phyloP scores from a whole-genome alignment of 1,140 invertebrate genomes.

The Cotesia chilonis region DNA sequence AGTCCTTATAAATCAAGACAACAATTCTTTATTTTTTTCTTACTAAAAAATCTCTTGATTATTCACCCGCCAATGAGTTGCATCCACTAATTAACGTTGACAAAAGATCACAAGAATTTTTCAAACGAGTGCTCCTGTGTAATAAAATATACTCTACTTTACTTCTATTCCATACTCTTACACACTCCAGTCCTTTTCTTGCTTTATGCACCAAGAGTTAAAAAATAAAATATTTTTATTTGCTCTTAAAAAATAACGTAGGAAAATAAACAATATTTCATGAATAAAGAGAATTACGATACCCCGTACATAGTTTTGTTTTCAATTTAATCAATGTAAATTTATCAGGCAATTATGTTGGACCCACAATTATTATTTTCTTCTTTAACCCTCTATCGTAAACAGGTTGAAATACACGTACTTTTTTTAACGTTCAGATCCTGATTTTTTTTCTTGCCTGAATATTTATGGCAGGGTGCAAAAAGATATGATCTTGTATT shows the following conservation, averaged over 20 bases:
- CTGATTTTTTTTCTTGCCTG: background rate
- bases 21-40: background rate
- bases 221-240: too few relatives aligned
- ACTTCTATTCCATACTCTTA: background rate
- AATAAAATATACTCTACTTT: constrained; percentile 7
- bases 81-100: constrained; percentile 37
- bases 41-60: constrained; percentile 29
- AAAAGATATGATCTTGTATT: too few relatives aligned
- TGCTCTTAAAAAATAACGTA: too few relatives aligned
- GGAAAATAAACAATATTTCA: too few relatives aligned
- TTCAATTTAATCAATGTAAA: constrained; percentile 44
- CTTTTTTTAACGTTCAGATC: background rate
- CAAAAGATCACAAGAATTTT: constrained; percentile 24
- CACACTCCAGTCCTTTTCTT: too few relatives aligned
- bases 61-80: constrained; percentile 28
- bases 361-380: constrained; percentile 37
- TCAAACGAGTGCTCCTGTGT: background rate
- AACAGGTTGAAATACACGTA: constrained; percentile 38
- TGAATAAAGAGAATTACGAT: too few relatives aligned
- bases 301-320: constrained; percentile 15
- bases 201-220: too few relatives aligned
- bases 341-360: constrained; percentile 42
- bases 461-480: background rate
- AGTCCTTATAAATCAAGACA: background rate
- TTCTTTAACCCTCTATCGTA: constrained; percentile 7